Conservation (phyloP, 1,140 invertebrate genomes). For the Sinella curviseta region DNA sequence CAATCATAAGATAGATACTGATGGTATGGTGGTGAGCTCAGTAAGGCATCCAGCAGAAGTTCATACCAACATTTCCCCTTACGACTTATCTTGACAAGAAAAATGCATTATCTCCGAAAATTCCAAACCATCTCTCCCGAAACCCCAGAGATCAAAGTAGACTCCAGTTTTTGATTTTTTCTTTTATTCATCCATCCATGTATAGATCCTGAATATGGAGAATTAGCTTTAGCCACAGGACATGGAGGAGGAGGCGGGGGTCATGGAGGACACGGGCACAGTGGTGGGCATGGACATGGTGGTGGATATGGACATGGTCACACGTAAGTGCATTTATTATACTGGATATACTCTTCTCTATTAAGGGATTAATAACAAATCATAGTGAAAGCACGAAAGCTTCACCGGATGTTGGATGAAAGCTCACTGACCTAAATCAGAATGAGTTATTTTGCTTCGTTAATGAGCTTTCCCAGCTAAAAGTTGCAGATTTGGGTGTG, state of each 20-base stretch:
- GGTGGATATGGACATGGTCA: conserved; percentile 32
- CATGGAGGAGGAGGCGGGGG: conserved; percentile 15
- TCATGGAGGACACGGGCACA: conserved; percentile 10
- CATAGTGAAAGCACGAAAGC: no score
- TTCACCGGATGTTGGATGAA: no score
- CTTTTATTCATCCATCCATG: background rate
- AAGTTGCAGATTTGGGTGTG: no score
- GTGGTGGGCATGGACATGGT: conserved; percentile 1
- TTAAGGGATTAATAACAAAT: no score
- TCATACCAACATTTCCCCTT: background rate
- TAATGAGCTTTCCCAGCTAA: no score
- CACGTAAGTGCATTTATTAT: background rate
- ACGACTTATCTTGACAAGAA: background rate
- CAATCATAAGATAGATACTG: background rate
- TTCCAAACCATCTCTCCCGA: background rate
- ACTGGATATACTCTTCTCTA: background rate
- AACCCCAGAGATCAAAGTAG: background rate
- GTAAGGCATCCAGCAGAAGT: no score
- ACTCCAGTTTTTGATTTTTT: background rate
- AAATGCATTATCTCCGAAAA: conserved; percentile 4
- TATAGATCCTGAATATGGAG: conserved; percentile 33
- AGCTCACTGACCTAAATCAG: no score
- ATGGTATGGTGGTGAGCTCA: no score
- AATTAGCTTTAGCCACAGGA: conserved; percentile 25
- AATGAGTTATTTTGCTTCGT: no score